Evolutionary conservation across 2,797 vertebrate genomes (phyloP).

Genomic region (Leptodactylus fallax): DNA sequence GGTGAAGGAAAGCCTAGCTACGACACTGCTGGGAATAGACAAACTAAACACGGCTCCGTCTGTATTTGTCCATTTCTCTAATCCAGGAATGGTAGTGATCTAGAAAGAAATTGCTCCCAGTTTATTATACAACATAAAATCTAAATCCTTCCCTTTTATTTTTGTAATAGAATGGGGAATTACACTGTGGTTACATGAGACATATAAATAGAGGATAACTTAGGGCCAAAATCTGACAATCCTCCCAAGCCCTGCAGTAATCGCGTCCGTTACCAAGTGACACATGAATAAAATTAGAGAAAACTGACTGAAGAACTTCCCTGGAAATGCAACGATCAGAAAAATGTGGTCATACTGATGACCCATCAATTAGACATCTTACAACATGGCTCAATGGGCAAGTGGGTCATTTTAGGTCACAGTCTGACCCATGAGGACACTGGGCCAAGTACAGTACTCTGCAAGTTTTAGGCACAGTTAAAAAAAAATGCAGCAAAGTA

Average conservation of each 20-base stretch:
- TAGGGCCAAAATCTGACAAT: neutral
- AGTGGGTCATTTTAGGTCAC: neutral
- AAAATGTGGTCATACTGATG: neutral
- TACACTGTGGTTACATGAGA: neutral
- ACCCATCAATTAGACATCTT: neutral
- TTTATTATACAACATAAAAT: neutral
- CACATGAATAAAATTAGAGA: constrained; percentile 5
- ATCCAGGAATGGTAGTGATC: neutral
- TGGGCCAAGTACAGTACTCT: no score
- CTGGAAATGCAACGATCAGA: neutral
- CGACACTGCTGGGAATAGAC: neutral
- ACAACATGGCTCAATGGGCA: neutral
- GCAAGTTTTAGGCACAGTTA: no score
- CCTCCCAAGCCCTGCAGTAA: neutral
- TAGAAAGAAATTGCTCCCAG: neutral
- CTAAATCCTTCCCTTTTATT: neutral
- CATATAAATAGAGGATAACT: neutral
- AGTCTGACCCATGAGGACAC: neutral
- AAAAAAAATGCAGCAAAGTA: no score
- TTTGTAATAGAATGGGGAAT: neutral
- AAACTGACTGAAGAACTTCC: neutral
- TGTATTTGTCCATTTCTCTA: neutral
- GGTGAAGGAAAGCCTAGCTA: no score
- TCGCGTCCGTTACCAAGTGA: neutral
- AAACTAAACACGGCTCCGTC: neutral